phyloP scores from a whole-genome alignment of 2,113 vertebrate species.

The Nothocercus julius region DNA sequence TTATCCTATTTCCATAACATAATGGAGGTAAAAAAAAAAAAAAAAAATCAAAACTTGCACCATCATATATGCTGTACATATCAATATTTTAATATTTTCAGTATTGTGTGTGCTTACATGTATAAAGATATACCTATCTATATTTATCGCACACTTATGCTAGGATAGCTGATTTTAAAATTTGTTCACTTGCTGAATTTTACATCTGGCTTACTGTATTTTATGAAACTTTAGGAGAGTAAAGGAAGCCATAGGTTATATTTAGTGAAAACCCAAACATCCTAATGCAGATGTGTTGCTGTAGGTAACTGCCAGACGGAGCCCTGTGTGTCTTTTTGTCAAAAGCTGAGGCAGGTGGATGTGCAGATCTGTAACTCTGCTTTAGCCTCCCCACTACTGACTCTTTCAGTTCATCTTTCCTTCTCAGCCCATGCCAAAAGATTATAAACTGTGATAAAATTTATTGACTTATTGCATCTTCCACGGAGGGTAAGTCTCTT shows the following conservation, averaged over 20 bases:
- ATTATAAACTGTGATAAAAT: constrained; percentile 59
- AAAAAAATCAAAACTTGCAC: neutral
- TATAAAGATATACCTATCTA: neutral
- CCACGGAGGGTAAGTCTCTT: constrained; percentile 30
- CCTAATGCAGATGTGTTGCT: neutral
- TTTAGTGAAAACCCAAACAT: neutral
- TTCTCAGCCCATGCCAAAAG: constrained; percentile 13
- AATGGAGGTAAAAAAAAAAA: neutral
- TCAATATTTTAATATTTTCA: neutral
- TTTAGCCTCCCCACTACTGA: neutral
- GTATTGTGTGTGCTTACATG: neutral
- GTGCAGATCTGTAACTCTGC: neutral
- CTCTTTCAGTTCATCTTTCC: constrained; percentile 34
- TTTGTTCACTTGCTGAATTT: neutral
- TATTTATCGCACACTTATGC: neutral
- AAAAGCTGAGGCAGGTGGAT: neutral
- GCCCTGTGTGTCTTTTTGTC: neutral
- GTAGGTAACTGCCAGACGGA: neutral
- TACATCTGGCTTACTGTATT: neutral
- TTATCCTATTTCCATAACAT: neutral
- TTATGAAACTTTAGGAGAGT: neutral
- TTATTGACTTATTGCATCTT: constrained; percentile 63
- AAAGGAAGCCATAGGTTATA: neutral
- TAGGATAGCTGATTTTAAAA: neutral
- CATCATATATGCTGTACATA: neutral